phyloP scores from a whole-genome alignment of 2,888 invertebrate genomes.

The Stictocephala bisonia region DNA sequence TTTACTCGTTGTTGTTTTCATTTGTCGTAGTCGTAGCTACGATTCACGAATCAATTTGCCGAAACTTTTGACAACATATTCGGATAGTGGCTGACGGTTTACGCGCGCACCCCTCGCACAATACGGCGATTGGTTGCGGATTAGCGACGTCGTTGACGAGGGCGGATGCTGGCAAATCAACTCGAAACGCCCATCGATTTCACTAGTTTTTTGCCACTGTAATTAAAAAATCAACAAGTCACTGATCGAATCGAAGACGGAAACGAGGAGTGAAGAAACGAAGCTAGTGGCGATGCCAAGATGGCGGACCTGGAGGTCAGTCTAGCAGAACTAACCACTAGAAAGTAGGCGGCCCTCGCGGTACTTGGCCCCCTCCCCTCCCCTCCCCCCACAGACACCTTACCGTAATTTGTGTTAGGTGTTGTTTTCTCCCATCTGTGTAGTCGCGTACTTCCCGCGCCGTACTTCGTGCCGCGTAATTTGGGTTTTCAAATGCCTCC shows the following conservation, averaged over 20 bases:
- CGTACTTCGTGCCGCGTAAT: not conserved
- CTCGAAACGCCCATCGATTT: not conserved
- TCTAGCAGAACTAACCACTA: slow-evolving; percentile 47
- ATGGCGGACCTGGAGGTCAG: slow-evolving; percentile 18
- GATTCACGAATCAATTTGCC: too few species aligned
- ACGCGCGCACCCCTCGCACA: too few species aligned
- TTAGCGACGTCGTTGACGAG: not conserved
- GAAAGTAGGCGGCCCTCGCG: slow-evolving; percentile 43
- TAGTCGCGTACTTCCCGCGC: slow-evolving; percentile 18
- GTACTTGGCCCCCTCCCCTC: slow-evolving; percentile 32
- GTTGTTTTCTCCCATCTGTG: slow-evolving; percentile 45
- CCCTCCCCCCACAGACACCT: slow-evolving; percentile 17
- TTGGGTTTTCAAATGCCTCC: too few species aligned
- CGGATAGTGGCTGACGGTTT: too few species aligned
- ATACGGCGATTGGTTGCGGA: slow-evolving; percentile 23
- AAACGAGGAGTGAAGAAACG: slow-evolving; percentile 35
- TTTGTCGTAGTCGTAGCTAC: too few species aligned
- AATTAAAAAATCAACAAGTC: slow-evolving; percentile 39
- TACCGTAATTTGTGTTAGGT: slow-evolving; percentile 40
- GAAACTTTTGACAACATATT: too few species aligned
- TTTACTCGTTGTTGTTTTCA: too few species aligned
- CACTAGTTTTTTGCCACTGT: not conserved
- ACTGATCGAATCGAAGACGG: slow-evolving; percentile 37
- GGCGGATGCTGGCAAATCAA: not conserved
- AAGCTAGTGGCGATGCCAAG: slow-evolving; percentile 36